Base-by-base conservation (phyloP, 2,888 invertebrate species). In the Ophonus ardosiacus region DNA sequence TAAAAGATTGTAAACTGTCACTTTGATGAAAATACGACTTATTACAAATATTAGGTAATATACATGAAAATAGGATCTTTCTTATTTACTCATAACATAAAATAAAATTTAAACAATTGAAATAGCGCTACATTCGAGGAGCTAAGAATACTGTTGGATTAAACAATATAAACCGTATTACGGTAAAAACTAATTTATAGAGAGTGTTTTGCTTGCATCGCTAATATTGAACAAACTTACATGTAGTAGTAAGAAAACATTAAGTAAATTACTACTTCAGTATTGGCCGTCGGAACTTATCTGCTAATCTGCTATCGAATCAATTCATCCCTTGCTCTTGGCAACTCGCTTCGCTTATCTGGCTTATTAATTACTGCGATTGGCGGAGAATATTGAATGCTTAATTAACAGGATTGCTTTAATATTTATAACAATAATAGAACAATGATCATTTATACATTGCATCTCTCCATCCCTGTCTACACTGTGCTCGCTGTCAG, bases 391-490 rank as follows among this genome's bases (percentile, higher is more conserved):
- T 78, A 78, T 78, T 78, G 78, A 78, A 78, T 78, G 78, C 57
- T 78, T 78, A 78, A 78, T 78, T 78, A 78, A 78, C 78, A 24
- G 43, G 78, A 78, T 78, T 78, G 78, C 57, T 78, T 78, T 57
- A 78, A 78, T 78, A 78, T 78, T 78, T 78, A 78, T 78, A 78
- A 78, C 78, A 78, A 78, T 78, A 78, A 78, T 78, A 78, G 78
- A 78, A 78, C 78, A 78, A 78, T 78, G 57, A 56, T 78, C 78
- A 78, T 57, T 78, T 78, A 78, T 78, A 78, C 59, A 31, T 57
- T 57, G 78, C 78, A 13, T 57, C 8, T 57, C 78, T 81, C 18
- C 61, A 5, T 81, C 63, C 40, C 63, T 38, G 63, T 81, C 63
- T 63, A 10, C n/a, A 59, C 10, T 13, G 10, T 61, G n/a, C 7